These are phyloP conservation scores for Agapornis canus DNA, from an alignment of 2,797 vertebrate species.

Conservation along the genomic window DNA sequence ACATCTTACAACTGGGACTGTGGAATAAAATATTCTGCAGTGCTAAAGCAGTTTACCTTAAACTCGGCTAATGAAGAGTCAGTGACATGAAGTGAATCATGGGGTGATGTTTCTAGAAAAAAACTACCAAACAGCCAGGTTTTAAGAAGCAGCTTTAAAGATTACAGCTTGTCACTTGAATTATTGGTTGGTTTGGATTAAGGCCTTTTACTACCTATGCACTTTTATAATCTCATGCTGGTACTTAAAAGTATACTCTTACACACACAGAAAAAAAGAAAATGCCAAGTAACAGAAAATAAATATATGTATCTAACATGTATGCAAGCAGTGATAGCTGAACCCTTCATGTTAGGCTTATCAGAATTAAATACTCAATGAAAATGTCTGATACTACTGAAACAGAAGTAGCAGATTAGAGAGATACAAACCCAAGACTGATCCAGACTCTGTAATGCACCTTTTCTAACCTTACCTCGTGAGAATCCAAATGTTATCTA, in stretches of 20 bases:
- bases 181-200: constrained; percentile 14
- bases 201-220: not conserved
- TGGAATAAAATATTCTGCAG: not conserved
- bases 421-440: not conserved
- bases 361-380: not conserved
- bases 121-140: not conserved
- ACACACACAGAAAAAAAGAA: not conserved
- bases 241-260: not conserved
- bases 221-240: not conserved
- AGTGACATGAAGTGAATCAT: not conserved
- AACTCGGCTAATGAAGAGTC: not conserved
- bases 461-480: not conserved
- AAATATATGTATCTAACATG: not conserved
- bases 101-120: not conserved
- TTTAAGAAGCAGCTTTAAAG: constrained; percentile 19
- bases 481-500: not conserved
- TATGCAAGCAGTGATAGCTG: not conserved
- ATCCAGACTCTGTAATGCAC: not conserved
- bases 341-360: not conserved
- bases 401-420: not conserved
- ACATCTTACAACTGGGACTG: not conserved
- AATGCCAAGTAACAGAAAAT: not conserved
- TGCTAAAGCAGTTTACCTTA: constrained; percentile 3
- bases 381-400: not conserved
- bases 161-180: not conserved